A percentile compares a stretch with the other conserved stretches of the same genome.
Evolutionary conservation across 2,888 invertebrate species (phyloP).

Genomic region (Calliphora vomitoria): DNA sequence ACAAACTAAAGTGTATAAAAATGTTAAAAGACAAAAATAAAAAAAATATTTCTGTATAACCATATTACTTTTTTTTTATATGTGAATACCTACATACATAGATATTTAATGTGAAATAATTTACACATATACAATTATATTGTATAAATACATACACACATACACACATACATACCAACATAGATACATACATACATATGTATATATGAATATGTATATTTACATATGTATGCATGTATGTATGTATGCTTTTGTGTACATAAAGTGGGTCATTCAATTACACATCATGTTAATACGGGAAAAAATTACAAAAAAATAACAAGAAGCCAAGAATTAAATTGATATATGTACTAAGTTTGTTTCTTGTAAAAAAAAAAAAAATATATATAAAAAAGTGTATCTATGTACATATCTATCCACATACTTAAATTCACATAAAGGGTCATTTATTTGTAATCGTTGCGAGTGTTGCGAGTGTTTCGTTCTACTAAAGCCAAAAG

Average conservation of each 20-base stretch:
- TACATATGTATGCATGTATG: conserved; percentile 29
- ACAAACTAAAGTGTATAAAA: background rate
- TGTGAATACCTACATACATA: conserved; percentile 28
- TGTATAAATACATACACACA: background rate
- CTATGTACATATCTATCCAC: conserved; percentile 25
- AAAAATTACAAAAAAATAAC: conserved; percentile 18
- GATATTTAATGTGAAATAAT: conserved; percentile 30
- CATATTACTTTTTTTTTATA: background rate
- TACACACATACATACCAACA: too few species aligned
- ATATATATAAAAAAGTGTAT: conserved; percentile 17
- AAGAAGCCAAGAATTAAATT: background rate
- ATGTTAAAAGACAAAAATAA: background rate
- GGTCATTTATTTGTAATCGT: conserved; percentile 59
- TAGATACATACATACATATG: too few species aligned
- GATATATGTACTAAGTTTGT: background rate
- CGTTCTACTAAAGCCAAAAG: background rate
- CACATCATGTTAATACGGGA: conserved; percentile 44
- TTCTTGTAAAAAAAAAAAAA: background rate
- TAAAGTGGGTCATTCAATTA: conserved; percentile 67
- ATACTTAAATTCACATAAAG: conserved; percentile 38
- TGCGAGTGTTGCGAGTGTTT: conserved; percentile 33
- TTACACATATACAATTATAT: conserved; percentile 14
- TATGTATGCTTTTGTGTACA: conserved; percentile 45
- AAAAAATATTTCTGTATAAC: conserved; percentile 18
- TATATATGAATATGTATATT: background rate